phyloP scores from a whole-genome alignment of 2,888 invertebrate genomes.

The Orchesella flavescens region DNA sequence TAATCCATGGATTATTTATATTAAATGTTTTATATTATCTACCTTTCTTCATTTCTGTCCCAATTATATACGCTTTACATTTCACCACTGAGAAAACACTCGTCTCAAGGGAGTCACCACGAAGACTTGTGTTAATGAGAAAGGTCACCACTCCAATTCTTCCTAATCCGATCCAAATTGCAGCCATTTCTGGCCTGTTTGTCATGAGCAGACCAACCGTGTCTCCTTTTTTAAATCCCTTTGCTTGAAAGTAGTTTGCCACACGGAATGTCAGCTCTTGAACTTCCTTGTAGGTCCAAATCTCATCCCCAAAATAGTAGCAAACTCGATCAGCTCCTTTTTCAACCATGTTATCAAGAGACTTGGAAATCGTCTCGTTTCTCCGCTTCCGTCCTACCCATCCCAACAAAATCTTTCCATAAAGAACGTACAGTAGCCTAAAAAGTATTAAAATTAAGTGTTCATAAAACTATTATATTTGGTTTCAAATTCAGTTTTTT shows the following conservation, averaged over 20 bases:
- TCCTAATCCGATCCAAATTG: constrained; percentile 44
- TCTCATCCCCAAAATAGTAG: constrained; percentile 43
- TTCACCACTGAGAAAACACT: constrained; percentile 87
- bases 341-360: constrained; percentile 19
- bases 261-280: constrained; percentile 49
- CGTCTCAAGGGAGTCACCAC: constrained; percentile 87
- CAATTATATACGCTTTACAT: constrained; percentile 88
- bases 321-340: constrained; percentile 12
- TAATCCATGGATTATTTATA: too few species aligned
- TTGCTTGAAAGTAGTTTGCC: constrained; percentile 51
- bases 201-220: constrained; percentile 50
- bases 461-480: too few species aligned
- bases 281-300: constrained; percentile 45
- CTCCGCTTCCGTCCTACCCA: not conserved
- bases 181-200: constrained; percentile 54
- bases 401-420: too few species aligned
- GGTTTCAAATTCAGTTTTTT: too few species aligned
- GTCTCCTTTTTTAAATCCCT: constrained; percentile 46
- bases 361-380: constrained; percentile 42
- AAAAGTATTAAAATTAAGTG: too few species aligned
- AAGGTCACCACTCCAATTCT: constrained; percentile 84
- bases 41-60: constrained; percentile 78
- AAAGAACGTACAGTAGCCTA: too few species aligned
- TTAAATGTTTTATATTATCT: not conserved
- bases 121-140: constrained; percentile 93